Conservation (phyloP, 2,797 vertebrate genomes). For the Sebastes diploproa region DNA sequence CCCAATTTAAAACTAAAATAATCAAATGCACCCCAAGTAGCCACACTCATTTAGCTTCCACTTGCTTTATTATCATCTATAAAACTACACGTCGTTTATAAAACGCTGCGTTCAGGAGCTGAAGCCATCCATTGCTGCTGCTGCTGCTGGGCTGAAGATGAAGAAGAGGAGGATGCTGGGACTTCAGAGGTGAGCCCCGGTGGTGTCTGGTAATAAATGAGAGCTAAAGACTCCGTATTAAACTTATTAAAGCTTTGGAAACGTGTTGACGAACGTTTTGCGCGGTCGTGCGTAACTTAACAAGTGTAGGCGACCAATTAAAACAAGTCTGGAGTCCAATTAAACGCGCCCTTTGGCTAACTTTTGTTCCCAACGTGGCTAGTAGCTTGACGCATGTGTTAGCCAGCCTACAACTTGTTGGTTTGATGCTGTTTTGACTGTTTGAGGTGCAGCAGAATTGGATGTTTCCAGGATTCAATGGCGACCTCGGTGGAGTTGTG, state of each 20-base stretch:
- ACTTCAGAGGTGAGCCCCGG: slow-evolving; percentile 36
- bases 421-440: background rate
- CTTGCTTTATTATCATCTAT: no score
- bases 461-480: background rate
- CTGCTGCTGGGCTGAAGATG: slow-evolving; percentile 12
- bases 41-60: background rate
- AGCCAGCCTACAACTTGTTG: background rate
- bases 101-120: slow-evolving; percentile 8
- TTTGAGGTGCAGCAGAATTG: background rate
- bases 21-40: slow-evolving; percentile 21
- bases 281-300: background rate
- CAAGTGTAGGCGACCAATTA: background rate
- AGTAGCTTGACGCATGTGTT: background rate
- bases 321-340: background rate
- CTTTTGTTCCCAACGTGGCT: background rate
- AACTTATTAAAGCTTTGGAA: background rate
- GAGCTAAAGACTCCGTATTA: background rate
- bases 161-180: slow-evolving; percentile 41
- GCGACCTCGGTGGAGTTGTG: slow-evolving; percentile 4
- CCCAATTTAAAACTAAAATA: background rate
- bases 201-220: background rate
- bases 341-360: background rate
- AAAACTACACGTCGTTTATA: no score
- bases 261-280: background rate
- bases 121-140: slow-evolving; percentile 27